These are phyloP conservation scores for Drosophila mimetica DNA, from an alignment of 2,888 invertebrate genomes.

Conservation along the genomic window DNA sequence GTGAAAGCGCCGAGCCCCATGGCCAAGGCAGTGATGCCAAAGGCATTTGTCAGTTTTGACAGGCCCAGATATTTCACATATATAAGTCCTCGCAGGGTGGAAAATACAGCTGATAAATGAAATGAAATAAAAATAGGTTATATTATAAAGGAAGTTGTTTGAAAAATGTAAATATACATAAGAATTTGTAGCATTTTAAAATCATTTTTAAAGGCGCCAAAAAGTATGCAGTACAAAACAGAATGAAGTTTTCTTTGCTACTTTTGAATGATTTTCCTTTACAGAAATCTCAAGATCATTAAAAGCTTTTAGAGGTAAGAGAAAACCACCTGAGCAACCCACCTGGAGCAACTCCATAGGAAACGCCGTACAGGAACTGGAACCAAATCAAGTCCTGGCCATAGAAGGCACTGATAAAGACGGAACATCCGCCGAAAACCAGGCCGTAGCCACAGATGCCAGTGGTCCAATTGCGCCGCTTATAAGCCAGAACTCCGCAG, in stretches of 20 bases:
- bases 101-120: conserved; percentile 88
- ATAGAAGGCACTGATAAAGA: conserved; percentile 88
- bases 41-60: conserved; percentile 91
- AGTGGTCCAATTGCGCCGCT: conserved; percentile 59
- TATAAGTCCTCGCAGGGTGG: conserved; percentile 90
- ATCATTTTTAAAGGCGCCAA: no score
- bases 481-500: conserved; percentile 76
- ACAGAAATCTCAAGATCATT: no score
- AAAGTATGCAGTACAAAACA: no score
- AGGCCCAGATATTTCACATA: conserved; percentile 91
- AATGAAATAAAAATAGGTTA: not conserved
- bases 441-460: conserved; percentile 75
- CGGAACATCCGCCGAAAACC: conserved; percentile 85
- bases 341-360: conserved; percentile 77
- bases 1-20: conserved; percentile 90
- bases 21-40: conserved; percentile 90
- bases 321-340: not conserved
- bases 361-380: conserved; percentile 72
- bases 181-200: no score
- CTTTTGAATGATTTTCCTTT: no score
- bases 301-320: no score
- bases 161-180: no score
- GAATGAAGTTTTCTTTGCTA: no score
- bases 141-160: no score
- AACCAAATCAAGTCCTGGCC: conserved; percentile 77